Evolutionary conservation across 30 jellyfish, hydroid and myxozoan species (phyloP).

Genomic region (Pelagia noctiluca): DNA sequence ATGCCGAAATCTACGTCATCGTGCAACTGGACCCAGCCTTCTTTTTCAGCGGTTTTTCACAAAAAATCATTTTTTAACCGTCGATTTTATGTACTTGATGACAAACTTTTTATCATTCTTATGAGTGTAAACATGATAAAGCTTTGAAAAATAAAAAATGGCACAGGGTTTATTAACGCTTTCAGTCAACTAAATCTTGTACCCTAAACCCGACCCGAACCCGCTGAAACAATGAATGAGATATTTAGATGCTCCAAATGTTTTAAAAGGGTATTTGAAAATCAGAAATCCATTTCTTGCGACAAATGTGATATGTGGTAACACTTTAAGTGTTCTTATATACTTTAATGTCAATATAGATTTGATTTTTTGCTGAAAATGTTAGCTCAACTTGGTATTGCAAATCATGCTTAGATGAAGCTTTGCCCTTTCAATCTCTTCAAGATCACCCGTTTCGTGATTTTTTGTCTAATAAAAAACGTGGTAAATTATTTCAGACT

Average conservation of each 20-base stretch:
- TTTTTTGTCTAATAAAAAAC: neutral
- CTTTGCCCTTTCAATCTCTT: constrained; percentile 10
- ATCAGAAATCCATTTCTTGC: constrained; percentile 5
- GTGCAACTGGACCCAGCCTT: too few species aligned
- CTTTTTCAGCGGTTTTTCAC: too few species aligned
- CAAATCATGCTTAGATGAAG: neutral
- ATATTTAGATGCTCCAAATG: neutral
- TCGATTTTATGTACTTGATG: too few species aligned
- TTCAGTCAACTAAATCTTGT: too few species aligned
- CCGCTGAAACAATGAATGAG: neutral
- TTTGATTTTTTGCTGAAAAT: constrained; percentile 14
- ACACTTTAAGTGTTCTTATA: neutral
- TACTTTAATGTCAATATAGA: neutral
- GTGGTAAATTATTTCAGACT: neutral
- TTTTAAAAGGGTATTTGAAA: constrained; percentile 7
- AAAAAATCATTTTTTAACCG: too few species aligned
- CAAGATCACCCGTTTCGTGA: neutral
- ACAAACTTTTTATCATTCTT: too few species aligned
- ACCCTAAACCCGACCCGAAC: neutral
- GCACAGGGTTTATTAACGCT: too few species aligned
- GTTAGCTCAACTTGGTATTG: constrained; percentile 5
- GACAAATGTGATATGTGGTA: constrained; percentile 1
- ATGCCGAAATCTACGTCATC: too few species aligned
- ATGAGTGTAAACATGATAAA: too few species aligned
- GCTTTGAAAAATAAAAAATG: too few species aligned